Conservation (phyloP, 2,113 vertebrate genomes). For the Turdus rufiventris region DNA sequence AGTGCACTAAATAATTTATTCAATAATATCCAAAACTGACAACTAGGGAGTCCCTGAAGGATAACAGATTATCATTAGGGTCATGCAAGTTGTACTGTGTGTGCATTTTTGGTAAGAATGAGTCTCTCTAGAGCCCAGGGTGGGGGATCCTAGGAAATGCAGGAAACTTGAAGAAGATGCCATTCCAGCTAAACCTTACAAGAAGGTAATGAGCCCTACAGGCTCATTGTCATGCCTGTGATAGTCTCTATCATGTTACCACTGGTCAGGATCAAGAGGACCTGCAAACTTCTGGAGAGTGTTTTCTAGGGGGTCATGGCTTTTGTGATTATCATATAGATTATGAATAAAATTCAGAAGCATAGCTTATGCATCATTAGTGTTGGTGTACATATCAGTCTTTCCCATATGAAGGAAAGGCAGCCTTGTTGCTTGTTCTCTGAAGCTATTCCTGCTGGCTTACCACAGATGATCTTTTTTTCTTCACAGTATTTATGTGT, state of each 20-base stretch:
- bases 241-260: not conserved
- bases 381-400: not conserved
- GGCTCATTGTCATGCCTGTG: not conserved
- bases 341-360: not conserved
- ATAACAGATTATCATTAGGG: slow-evolving; percentile 45
- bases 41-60: slow-evolving; percentile 7
- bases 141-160: not conserved
- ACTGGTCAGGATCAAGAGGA: not conserved
- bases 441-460: not conserved
- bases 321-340: not conserved
- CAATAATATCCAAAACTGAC: not conserved
- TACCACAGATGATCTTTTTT: not conserved
- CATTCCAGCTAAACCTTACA: not conserved
- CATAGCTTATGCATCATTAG: not conserved
- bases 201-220: not conserved
- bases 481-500: not conserved
- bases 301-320: not conserved
- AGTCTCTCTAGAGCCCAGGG: not conserved
- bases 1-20: not conserved
- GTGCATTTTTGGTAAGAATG: slow-evolving; percentile 45
- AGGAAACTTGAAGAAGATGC: not conserved
- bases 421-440: not conserved
- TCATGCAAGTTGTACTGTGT: not conserved
- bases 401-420: not conserved
- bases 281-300: not conserved